Percentiles rank a stretch among this genome's conserved stretches.
phyloP scores from a whole-genome alignment of 2,113 vertebrate genomes.

The Phalacrocorax aristotelis region DNA sequence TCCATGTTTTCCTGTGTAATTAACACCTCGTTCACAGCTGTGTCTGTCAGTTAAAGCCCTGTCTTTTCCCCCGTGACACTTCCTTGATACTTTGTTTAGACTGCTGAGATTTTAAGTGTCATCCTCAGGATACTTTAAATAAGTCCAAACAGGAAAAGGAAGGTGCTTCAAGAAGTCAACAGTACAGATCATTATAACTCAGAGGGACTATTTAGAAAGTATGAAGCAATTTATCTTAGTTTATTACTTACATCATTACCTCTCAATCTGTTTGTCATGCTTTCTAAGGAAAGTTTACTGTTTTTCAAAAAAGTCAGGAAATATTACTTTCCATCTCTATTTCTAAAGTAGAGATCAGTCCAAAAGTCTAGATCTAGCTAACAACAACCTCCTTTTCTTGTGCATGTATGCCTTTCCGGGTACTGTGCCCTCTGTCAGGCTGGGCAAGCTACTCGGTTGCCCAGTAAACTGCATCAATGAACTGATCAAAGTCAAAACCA shows the following conservation, averaged over 20 bases:
- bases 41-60: conserved; percentile 64
- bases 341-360: neutral
- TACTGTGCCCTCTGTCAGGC: neutral
- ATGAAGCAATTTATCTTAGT: conserved; percentile 9
- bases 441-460: neutral
- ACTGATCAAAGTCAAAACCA: neutral
- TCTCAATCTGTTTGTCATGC: neutral
- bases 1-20: conserved; percentile 76
- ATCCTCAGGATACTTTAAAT: conserved; percentile 37
- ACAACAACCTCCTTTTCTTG: neutral
- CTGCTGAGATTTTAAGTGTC: conserved; percentile 51
- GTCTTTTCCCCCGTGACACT: conserved; percentile 61
- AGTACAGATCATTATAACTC: neutral
- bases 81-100: conserved; percentile 71
- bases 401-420: rapidly evolving
- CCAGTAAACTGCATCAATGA: neutral
- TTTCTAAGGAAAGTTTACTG: neutral
- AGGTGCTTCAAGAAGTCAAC: conserved; percentile 49
- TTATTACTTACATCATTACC: neutral
- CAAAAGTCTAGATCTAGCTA: neutral
- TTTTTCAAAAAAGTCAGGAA: neutral
- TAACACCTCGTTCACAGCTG: conserved; percentile 75
- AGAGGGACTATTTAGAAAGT: neutral
- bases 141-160: conserved; percentile 47
- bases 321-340: neutral